These are phyloP conservation scores for Xenops minutus DNA, from an alignment of 2,797 vertebrate genomes.

Conservation along the genomic window DNA sequence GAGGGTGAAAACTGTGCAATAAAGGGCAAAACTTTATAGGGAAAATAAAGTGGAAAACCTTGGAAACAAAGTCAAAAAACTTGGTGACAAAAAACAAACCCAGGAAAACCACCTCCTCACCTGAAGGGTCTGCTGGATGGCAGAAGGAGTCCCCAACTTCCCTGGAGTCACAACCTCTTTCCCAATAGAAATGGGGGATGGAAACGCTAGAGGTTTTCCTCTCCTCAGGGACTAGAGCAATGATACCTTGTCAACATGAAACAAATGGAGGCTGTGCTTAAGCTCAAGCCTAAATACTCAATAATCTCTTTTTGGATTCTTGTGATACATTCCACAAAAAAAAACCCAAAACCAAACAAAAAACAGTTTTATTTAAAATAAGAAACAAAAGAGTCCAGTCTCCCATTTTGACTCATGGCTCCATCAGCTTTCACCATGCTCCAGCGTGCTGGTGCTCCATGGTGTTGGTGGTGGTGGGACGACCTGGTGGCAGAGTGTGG, in stretches of 20 bases:
- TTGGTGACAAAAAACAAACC: neutral
- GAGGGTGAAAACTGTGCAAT: neutral
- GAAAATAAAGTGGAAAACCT: neutral
- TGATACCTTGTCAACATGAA: neutral
- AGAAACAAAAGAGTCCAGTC: neutral
- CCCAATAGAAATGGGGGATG: neutral
- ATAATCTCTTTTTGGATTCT: neutral
- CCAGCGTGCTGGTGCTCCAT: neutral
- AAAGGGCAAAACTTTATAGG: neutral
- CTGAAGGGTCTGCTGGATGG: neutral
- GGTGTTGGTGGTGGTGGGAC: neutral
- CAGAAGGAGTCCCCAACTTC: neutral
- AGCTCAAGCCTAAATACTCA: neutral
- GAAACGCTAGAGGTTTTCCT: neutral
- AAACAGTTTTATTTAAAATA: neutral
- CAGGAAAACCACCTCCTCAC: neutral
- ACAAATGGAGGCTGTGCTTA: neutral
- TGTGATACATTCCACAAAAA: fast-evolving
- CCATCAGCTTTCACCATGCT: neutral
- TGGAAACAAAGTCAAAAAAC: neutral
- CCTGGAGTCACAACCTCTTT: neutral
- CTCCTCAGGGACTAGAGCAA: neutral
- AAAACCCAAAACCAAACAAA: too few relatives aligned
- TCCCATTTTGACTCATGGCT: neutral
- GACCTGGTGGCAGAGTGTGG: fast-evolving